A percentile compares a stretch with the other conserved stretches of the same genome.
Evolutionary conservation across 2,888 invertebrate genomes (phyloP).

Genomic region (Noctua pronuba): DNA sequence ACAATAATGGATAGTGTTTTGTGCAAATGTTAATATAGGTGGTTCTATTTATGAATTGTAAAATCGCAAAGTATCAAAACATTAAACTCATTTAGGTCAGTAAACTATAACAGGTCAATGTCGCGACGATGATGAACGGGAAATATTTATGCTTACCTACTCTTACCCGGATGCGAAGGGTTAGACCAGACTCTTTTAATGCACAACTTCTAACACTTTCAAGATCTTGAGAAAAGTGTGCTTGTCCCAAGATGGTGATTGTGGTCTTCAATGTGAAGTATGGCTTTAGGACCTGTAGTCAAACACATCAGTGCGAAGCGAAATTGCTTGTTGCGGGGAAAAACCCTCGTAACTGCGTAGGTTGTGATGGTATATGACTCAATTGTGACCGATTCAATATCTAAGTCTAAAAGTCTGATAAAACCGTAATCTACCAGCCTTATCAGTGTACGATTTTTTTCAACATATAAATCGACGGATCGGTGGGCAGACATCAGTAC

Average conservation of each 20-base stretch:
- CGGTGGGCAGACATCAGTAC: background rate
- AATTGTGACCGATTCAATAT: conserved; percentile 12
- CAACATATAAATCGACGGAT: conserved; percentile 16
- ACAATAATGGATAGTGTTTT: background rate
- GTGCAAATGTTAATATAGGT: background rate
- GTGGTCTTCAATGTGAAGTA: background rate
- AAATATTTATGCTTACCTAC: background rate
- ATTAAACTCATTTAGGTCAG: background rate
- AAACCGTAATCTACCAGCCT: conserved; percentile 20
- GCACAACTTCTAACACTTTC: background rate
- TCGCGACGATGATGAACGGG: background rate
- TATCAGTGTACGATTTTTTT: conserved; percentile 19
- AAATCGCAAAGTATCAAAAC: background rate
- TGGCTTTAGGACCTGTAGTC: background rate
- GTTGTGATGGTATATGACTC: background rate
- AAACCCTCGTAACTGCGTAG: background rate
- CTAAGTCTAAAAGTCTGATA: conserved; percentile 26
- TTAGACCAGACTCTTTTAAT: too few species aligned
- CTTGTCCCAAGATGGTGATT: background rate
- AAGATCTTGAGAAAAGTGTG: background rate
- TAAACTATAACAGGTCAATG: background rate
- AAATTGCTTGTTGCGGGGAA: background rate
- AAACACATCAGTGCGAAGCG: background rate
- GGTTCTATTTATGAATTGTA: background rate
- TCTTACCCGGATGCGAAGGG: background rate